Base-by-base conservation (phyloP, 2,888 invertebrate species). In the Anagyrus pseudococci region DNA sequence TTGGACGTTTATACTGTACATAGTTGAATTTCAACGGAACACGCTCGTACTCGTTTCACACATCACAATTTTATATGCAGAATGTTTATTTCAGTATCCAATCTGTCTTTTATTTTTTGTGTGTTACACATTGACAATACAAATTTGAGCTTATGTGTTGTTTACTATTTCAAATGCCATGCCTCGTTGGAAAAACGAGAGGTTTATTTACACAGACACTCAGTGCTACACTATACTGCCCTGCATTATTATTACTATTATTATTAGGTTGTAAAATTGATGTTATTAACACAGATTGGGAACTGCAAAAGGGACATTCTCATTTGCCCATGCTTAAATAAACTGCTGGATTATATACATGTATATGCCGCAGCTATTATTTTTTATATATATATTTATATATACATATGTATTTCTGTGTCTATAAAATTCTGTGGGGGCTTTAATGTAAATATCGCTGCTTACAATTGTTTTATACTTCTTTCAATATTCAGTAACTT, bases 221-320 rank as follows among this genome's bases (percentile, higher is more conserved):
- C n/a, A n/a, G n/a, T n/a, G n/a, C n/a, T n/a, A n/a, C n/a, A n/a
- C n/a, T n/a, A n/a, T n/a, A n/a, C n/a, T n/a, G n/a, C n/a, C n/a
- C n/a, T n/a, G n/a, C n/a, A n/a, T n/a, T n/a, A n/a, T n/a, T n/a
- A n/a, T n/a, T n/a, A n/a, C n/a, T n/a, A n/a, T n/a, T n/a, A n/a
- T n/a, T n/a, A n/a, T n/a, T n/a, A n/a, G n/a, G 17, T 47, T 48
- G 23, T 4, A 15, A 26, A 49, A 15, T 13, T n/a, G n/a, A 29
- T 10, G 10, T 8, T 43, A 48, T 62, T 67, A 69, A 68, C 70
- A 76, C 88, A 89, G 88, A 89, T 89, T 89, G 88, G 88, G 87
- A 88, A 86, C 88, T 88, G 87, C 87, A 86, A 88, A 88, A 87
- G 73, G 87, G 86, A 86, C 88, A 87, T 88, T 88, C 88, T 88